phyloP scores from a whole-genome alignment of 1,140 invertebrate genomes.

The Adoxophyes honmai region DNA sequence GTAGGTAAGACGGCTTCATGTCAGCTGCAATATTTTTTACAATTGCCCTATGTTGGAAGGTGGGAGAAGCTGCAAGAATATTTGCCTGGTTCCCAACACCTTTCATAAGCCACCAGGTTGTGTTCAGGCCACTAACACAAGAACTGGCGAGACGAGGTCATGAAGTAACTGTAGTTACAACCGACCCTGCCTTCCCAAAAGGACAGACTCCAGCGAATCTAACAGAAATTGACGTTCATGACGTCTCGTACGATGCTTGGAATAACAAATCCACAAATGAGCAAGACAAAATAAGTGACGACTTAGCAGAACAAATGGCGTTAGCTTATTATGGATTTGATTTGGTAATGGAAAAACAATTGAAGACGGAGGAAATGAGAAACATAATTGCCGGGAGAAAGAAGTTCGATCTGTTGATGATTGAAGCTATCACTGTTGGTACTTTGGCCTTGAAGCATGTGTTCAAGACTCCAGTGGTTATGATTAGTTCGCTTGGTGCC shows the following conservation, averaged over 20 bases:
- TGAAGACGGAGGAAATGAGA: constrained; percentile 41
- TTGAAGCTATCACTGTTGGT: constrained; percentile 37
- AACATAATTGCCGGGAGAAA: constrained; percentile 36
- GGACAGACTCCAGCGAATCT: too few relatives aligned
- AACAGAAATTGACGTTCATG: constrained; percentile 46
- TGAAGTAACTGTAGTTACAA: constrained; percentile 50
- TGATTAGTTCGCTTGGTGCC: constrained; percentile 46
- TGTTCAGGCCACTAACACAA: constrained; percentile 46
- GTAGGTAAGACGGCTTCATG: too few relatives aligned
- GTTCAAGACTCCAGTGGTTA: constrained; percentile 56
- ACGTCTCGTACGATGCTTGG: constrained; percentile 36
- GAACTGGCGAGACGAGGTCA: constrained; percentile 34
- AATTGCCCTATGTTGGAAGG: too few relatives aligned
- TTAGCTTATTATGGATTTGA: constrained; percentile 11
- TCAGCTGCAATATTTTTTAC: too few relatives aligned
- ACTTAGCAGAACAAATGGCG: constrained; percentile 15
- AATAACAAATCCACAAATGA: constrained; percentile 14
- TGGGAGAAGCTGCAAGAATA: too few relatives aligned
- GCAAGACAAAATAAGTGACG: constrained; percentile 16
- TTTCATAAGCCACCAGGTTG: too few relatives aligned
- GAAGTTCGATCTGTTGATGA: constrained; percentile 50
- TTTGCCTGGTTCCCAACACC: too few relatives aligned
- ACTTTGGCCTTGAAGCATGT: constrained; percentile 48
- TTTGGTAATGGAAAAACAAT: constrained; percentile 31
- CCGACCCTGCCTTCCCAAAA: constrained; percentile 36